Base-by-base conservation (phyloP, 1,140 invertebrate species). In the Listronotus oregonensis region DNA sequence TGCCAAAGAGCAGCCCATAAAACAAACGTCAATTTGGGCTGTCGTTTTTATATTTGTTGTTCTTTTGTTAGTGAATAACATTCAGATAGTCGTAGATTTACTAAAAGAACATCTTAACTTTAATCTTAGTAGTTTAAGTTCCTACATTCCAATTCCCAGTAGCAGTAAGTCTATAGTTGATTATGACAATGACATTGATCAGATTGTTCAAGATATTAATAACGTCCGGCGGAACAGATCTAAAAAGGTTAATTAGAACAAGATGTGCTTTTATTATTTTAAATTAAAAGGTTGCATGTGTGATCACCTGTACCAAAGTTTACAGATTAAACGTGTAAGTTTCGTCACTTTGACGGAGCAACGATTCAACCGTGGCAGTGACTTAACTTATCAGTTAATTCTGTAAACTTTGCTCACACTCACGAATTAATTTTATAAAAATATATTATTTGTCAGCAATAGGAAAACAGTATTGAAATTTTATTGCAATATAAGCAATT, bases 1-100 rank as follows among this genome's bases (percentile, higher is more conserved):
- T 47, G 77, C 85, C 3, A 83, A 86, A 21, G 92, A 95, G 56
- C 86, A 90, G n/a, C 93, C 96, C 74, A 85, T 95, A 56, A 90
- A 86, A 61, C 91, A 92, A 70, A 90, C 90, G 0, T 94, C 93
- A 0, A 83, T 94, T 56, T 82, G 92, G 31, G 86, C 90, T 11
- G 74, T 95, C 34, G 86, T 91, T 6, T 80, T 95, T 6, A 83
- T 93, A 6, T 82, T 88, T 6, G 59, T 89, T 0, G 77, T 90
- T 5, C 82, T 85, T 0, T 71, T 88, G 15, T 83, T 84, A 0
- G 85, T 87, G 56, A 85, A 88, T 68, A 88, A 92, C 74, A 85
- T 90, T 54, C 86, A 90, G 15, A 85, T 87, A 70, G 77, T 89
- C 0, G 81, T 82, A 64, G 79, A 75, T 0, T 80, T 83, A 68